Evolutionary conservation across 2,113 vertebrate species (phyloP).

Genomic region (Epinephelus lanceolatus): DNA sequence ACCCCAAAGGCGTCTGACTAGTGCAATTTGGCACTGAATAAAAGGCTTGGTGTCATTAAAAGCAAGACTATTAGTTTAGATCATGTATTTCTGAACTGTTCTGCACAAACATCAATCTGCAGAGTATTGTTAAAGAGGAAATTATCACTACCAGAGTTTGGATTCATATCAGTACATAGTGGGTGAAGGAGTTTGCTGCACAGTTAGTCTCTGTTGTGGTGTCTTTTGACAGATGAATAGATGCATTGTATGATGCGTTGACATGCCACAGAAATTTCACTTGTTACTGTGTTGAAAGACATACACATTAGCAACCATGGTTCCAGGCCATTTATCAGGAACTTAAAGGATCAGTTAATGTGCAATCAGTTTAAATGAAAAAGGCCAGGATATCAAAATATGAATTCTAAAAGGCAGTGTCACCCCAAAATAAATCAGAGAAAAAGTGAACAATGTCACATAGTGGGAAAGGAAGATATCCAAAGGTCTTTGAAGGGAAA

Average conservation of each 20-base stretch:
- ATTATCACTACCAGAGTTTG: conserved; percentile 31
- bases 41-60: conserved; percentile 67
- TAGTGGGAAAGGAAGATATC: not conserved
- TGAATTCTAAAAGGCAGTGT: not conserved
- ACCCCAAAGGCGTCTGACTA: conserved; percentile 66
- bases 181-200: conserved; percentile 7
- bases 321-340: not conserved
- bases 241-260: not conserved
- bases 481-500: conserved; percentile 7
- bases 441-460: conserved; percentile 14
- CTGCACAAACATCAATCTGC: conserved; percentile 48
- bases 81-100: conserved; percentile 61
- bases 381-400: not conserved
- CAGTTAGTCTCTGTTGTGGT: not conserved
- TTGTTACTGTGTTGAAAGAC: not conserved
- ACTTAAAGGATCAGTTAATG: not conserved
- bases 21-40: conserved; percentile 65
- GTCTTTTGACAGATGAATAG: conserved; percentile 29
- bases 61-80: conserved; percentile 56
- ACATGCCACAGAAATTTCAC: conserved; percentile 14
- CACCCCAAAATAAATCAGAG: not conserved
- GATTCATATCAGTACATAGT: conserved; percentile 31
- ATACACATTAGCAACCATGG: not conserved
- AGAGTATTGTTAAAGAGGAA: conserved; percentile 40
- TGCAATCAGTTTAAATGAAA: not conserved